phyloP scores from a whole-genome alignment of 2,797 vertebrate genomes.

The Sebastes taczanowskii region DNA sequence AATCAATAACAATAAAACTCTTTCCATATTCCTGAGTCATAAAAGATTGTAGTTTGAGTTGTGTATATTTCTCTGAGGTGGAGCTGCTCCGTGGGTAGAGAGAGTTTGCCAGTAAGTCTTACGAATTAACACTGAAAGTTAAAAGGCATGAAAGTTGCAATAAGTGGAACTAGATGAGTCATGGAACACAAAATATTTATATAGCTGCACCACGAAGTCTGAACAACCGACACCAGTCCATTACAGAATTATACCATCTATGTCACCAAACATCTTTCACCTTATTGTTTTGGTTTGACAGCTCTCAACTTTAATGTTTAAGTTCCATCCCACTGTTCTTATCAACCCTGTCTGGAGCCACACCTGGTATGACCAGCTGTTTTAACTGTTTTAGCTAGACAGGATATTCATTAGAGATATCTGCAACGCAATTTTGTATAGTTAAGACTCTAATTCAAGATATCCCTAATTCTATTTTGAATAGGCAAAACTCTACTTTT shows the following conservation, averaged over 20 bases:
- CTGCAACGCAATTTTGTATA: no score
- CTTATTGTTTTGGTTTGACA: no score
- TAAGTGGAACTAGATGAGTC: neutral
- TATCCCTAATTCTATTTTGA: no score
- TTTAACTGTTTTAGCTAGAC: neutral
- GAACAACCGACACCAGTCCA: no score
- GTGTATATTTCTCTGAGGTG: constrained; percentile 38
- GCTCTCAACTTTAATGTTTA: neutral
- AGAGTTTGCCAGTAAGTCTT: constrained; percentile 19
- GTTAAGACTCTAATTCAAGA: no score
- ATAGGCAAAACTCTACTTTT: no score
- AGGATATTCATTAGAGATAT: no score
- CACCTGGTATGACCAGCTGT: neutral
- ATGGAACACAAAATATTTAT: neutral
- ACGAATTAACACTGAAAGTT: neutral
- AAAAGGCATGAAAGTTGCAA: neutral
- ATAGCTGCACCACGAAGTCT: neutral
- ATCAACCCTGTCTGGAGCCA: neutral
- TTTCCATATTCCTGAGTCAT: constrained; percentile 39
- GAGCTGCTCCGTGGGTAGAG: constrained; percentile 33
- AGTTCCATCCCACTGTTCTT: neutral
- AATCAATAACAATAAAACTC: constrained; percentile 62
- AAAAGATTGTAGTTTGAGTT: constrained; percentile 56
- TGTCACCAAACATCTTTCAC: no score
- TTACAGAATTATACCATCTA: no score